Evolutionary conservation across 2,888 invertebrate genomes (phyloP), one percentile per base, ranked within the genome.

Genomic region (Zeuzera pyrina): DNA sequence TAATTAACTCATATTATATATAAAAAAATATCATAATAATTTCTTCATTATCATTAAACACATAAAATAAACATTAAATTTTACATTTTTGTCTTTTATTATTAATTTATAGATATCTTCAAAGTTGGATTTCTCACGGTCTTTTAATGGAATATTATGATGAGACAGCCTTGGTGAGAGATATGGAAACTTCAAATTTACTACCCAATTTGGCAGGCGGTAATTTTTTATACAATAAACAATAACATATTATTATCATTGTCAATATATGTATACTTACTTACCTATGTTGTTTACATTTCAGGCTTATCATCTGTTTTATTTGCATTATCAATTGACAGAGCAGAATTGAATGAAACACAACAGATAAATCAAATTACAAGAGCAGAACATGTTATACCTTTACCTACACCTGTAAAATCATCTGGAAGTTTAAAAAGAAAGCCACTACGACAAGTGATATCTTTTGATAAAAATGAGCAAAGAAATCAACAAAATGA

Each of bases 291-390:
- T n/a, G n/a, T n/a, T n/a, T n/a, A n/a, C n/a, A n/a, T 81, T 79
- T 42, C 59, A 92, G 94, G 93, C 43, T 86, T 98, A 61, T 92
- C 91, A 44, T 90, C 94, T 31, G 92, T 97, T 57, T 84, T 97
- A 43, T 98, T 98, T 83, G 97, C 98, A 12, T 89, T 97, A 60
- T 91, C 90, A 56, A 92, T 97, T 38, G 96, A 97, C 78, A 93
- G 93, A 68, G 85, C 89, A 15, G 93, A 94, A 60, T 84, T 95
- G 34, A 93, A 91, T 71, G 84, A 87, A 66, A 83, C 74, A 65
- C 73, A 74, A 48, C 85, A 71, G 57, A 65, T 58, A 34, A 79
- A 52, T 54, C 85, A 74, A 51, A 69, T 68, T 12, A 76, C 61
- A 39, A 77, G 74, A 67, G 59, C 84, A 30, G 88, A 93, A 60